Evolutionary conservation across 2,113 vertebrate species (phyloP), one percentile per base, ranked within the genome.

Genomic region (Strigops habroptila): DNA sequence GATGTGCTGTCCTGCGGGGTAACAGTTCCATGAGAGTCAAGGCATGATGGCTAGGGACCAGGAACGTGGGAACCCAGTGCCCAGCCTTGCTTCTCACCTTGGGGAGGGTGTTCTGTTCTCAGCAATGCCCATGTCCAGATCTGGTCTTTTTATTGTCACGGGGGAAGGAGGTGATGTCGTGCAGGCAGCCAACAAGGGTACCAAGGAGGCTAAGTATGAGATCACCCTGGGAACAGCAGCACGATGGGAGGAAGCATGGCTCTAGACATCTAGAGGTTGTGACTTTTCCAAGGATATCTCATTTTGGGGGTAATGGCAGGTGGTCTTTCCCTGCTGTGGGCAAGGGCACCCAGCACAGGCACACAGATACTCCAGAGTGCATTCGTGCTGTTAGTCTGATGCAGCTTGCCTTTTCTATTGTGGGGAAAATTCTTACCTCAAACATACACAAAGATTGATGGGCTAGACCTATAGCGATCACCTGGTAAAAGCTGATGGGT

Each of bases 211-310:
- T 0, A 5, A 70, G 17, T 39, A 12, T 2, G 4, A 68, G 41
- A 49, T 48, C 31, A 85, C 49, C 7, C 14, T 51, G 62, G 49
- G 55, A 88, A 48, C 0, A 4, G 27, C 35, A 59, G 43, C 21
- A 17, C 0, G 1, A 69, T 15, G 27, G 25, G 25, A 67, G 30
- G 23, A 64, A n/a, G 37, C 6, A n/a, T 1, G 1, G 25, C n/a
- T 73, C 19, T 30, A 22, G 35, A 51, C 33, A 33, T 59, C 57
- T 59, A 15, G 33, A 59, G 33, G 10, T 24, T 27, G 33, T 15
- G 43, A 33, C 39, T 69, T 76, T 69, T 65, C 44, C 55, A 57
- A 64, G 27, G 14, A 7, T 52, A 57, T 63, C 37, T 59, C 22
- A 16, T 12, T 63, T 51, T 35, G n/a, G 18, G 18, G 12, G 19